Conservation (phyloP, 2,888 invertebrate genomes). For the Tanypteryx hageni region DNA sequence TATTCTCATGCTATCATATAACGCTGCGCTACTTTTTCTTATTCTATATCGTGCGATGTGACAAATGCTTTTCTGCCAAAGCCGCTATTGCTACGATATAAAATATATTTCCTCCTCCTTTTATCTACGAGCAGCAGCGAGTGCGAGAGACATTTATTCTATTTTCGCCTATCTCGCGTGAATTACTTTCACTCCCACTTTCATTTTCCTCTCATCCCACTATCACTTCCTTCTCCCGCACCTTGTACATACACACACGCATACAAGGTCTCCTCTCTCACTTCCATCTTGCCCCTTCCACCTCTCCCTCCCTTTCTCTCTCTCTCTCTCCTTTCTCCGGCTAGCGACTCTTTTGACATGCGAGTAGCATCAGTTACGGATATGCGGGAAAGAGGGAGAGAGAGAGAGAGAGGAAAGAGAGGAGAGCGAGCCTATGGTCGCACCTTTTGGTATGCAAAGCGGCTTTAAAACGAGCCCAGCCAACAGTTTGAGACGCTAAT, state of each 20-base stretch:
- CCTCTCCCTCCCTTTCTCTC: not conserved
- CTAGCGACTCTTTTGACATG: not conserved
- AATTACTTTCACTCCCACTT: not conserved
- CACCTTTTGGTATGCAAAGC: slow-evolving; percentile 62
- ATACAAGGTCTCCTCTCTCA: not conserved
- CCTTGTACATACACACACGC: slow-evolving; percentile 23
- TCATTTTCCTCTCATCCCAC: too few relatives aligned
- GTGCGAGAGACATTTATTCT: not conserved
- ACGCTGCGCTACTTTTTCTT: too few relatives aligned
- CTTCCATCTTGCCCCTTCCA: not conserved
- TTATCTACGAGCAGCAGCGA: not conserved
- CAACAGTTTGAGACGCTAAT: slow-evolving; percentile 58
- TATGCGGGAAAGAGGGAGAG: slow-evolving; percentile 18
- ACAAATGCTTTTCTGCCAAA: not conserved
- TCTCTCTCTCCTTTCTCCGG: not conserved
- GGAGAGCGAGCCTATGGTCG: not conserved
- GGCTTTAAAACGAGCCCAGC: slow-evolving; percentile 54
- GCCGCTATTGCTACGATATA: not conserved
- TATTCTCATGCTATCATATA: too few relatives aligned
- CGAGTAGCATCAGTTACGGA: not conserved
- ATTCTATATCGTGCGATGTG: too few relatives aligned
- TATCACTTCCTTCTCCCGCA: not conserved
- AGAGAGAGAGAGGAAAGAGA: not conserved
- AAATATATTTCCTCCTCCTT: not conserved
- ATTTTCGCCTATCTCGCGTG: slow-evolving; percentile 6